Evolutionary conservation across 1,140 invertebrate species (phyloP).

Genomic region (Zophobas morio): DNA sequence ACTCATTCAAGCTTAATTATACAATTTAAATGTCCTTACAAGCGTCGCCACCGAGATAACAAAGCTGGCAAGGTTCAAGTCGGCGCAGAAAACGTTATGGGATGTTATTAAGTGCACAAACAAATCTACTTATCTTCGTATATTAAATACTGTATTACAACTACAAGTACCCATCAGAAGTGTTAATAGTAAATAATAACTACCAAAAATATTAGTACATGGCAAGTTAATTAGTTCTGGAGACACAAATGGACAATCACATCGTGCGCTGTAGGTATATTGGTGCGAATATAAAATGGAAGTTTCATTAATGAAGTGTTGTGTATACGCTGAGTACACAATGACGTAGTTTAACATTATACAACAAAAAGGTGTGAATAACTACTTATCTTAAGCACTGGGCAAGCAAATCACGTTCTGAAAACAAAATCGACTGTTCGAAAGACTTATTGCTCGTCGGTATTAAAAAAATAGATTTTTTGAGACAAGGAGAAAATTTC

Average conservation of each 20-base stretch:
- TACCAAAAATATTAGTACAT: constrained; percentile 31
- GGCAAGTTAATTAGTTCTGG: constrained; percentile 19
- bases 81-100: not conserved
- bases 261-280: not conserved
- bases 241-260: constrained; percentile 16
- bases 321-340: not conserved
- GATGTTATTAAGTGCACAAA: constrained; percentile 38
- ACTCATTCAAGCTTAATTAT: constrained; percentile 17
- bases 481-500: constrained; percentile 17
- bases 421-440: no score
- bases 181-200: constrained; percentile 3
- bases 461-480: constrained; percentile 18
- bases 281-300: no score
- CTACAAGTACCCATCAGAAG: constrained; percentile 25
- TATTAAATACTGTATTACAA: constrained; percentile 42
- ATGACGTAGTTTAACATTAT: constrained; percentile 2
- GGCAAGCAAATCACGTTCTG: not conserved
- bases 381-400: constrained; percentile 22
- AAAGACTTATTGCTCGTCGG: no score
- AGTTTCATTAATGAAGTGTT: no score
- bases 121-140: constrained; percentile 36
- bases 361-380: not conserved
- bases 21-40: not conserved
- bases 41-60: not conserved
- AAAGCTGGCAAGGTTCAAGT: not conserved